Evolutionary conservation across 2,113 vertebrate genomes (phyloP), one percentile per base, ranked within the genome.

Genomic region (Xiphias gladius): DNA sequence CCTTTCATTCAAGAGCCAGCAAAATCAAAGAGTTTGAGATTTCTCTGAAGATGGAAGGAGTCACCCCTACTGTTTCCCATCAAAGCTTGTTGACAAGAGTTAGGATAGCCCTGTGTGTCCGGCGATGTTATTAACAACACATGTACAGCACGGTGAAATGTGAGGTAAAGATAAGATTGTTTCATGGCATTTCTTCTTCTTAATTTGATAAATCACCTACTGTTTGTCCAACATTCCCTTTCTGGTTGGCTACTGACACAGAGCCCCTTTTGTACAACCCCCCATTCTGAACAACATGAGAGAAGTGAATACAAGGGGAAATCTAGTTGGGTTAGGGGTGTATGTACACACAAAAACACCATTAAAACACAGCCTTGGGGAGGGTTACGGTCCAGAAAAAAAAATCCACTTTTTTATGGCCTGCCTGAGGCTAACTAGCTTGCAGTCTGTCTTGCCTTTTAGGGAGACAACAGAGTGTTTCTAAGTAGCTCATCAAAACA

Each of bases 291-390:
- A 54, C 62, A 57, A 28, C 26, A 80, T 71, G 61, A 85, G 67
- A 78, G 61, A 73, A 13, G 13, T 22, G 48, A 73, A 59, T 14
- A 64, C 55, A 39, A 26, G 69, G 67, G 62, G 74, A 84, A 46
- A 35, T 37, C 70, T 48, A 24, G 80, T 65, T 83, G 67, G 55
- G 65, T 81, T 74, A 9, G 30, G 66, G 73, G 32, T 67, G 55
- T n/a, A 37, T 32, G 20, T 2, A 17, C 19, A 62, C 79, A 64
- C 39, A 80, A 7, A 69, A 69, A 67, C 46, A 26, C 70, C 82
- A 89, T 87, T 83, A 88, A 90, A 91, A 77, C 71, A 35, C 79
- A 16, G 82, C 88, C 82, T 79, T 6, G 7, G 69, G 86, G 57
- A 11, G 41, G 46, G 59, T 76, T 30, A 72, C 0, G 5, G 22